Evolutionary conservation across 2,113 vertebrate genomes (phyloP).

Genomic region (Hyaena hyaena): DNA sequence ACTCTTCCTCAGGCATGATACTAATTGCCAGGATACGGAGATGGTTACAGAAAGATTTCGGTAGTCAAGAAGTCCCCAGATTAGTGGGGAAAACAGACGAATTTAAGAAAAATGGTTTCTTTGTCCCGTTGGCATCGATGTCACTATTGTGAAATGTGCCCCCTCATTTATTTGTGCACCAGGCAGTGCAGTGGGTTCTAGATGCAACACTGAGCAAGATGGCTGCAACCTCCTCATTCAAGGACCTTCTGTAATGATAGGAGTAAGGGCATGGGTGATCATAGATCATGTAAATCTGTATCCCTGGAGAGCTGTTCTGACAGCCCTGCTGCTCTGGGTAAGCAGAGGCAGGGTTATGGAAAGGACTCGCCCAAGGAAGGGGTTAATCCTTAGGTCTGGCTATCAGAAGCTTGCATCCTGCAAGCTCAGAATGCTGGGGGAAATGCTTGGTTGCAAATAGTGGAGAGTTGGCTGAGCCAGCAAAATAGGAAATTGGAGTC

Average conservation of each 20-base stretch:
- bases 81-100: neutral
- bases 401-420: neutral
- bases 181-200: neutral
- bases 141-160: neutral
- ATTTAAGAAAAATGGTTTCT: neutral
- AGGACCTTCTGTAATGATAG: no score
- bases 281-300: no score
- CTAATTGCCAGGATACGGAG: neutral
- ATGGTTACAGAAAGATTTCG: neutral
- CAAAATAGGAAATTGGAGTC: constrained; percentile 72
- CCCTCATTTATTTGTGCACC: neutral
- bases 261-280: fast-evolving
- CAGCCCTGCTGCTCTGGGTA: neutral
- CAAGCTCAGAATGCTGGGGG: neutral
- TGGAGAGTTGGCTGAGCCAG: constrained; percentile 55
- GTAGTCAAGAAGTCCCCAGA: neutral
- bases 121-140: neutral
- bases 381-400: constrained; percentile 2
- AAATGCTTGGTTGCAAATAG: constrained; percentile 57
- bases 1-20: neutral
- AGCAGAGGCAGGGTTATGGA: neutral
- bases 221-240: fast-evolving
- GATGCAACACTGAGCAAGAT: neutral
- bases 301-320: neutral
- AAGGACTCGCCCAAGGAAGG: neutral